Evolutionary conservation across 2,113 vertebrate genomes (phyloP).

Genomic region (Marmota monax): DNA sequence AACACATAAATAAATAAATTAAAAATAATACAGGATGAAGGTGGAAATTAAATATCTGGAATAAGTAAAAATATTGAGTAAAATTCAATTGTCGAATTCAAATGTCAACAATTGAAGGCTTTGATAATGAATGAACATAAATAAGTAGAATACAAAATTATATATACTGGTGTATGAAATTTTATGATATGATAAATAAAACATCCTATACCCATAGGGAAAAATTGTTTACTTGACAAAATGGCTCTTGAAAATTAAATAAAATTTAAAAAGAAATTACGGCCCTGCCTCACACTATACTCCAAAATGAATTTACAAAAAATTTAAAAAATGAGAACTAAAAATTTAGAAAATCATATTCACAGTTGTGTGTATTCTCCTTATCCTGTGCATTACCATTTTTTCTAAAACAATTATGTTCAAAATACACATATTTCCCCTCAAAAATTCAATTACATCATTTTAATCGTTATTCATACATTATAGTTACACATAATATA

Average conservation of each 20-base stretch:
- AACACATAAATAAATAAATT: too few species aligned
- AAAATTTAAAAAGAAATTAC: neutral
- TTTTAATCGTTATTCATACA: too few species aligned
- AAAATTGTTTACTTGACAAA: neutral
- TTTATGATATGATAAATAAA: neutral
- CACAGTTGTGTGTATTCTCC: neutral
- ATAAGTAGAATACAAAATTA: neutral
- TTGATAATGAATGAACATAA: neutral
- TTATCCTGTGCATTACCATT: neutral
- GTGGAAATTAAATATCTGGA: neutral
- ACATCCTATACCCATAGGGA: neutral
- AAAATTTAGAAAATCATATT: neutral
- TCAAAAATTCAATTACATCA: neutral
- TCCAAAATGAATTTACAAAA: neutral
- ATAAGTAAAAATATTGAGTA: neutral
- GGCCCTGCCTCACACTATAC: neutral
- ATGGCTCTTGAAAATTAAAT: neutral
- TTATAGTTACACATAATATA: too few species aligned
- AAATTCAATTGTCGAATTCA: neutral
- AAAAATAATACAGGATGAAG: neutral
- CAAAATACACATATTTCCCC: neutral
- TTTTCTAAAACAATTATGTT: neutral
- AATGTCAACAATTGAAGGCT: neutral
- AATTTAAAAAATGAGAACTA: neutral
- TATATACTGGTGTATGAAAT: neutral